These are phyloP conservation scores for Callipepla squamata DNA, from an alignment of 2,113 vertebrate genomes.

Conservation along the genomic window DNA sequence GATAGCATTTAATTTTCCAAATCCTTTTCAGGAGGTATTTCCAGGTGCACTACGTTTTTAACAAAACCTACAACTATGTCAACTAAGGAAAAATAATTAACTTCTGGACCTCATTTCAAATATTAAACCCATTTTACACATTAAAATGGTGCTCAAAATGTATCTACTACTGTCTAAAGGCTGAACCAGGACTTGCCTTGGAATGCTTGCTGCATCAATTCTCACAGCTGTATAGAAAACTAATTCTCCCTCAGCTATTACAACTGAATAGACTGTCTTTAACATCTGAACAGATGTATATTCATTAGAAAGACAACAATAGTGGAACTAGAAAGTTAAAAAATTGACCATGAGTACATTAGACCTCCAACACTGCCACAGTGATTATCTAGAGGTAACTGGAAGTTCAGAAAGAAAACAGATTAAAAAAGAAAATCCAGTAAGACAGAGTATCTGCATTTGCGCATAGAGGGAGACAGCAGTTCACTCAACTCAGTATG, in stretches of 20 bases:
- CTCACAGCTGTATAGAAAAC: background rate
- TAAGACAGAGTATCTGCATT: background rate
- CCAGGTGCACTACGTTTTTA: background rate
- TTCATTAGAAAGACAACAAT: background rate
- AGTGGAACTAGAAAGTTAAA: background rate
- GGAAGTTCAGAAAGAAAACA: background rate
- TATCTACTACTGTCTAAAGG: background rate
- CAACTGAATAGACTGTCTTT: background rate
- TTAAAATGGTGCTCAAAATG: background rate
- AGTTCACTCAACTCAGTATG: background rate
- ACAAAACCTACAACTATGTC: background rate
- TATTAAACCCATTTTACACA: background rate
- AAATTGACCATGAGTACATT: background rate
- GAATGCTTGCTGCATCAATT: background rate
- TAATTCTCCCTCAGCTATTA: background rate
- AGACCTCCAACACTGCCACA: background rate
- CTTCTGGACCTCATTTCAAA: background rate
- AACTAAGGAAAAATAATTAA: conserved; percentile 7
- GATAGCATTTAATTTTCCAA: conserved; percentile 9
- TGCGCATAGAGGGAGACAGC: background rate
- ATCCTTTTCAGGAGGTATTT: background rate
- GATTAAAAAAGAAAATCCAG: fast-evolving
- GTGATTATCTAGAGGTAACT: background rate
- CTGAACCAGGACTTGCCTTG: background rate
- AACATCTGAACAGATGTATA: background rate